Percentiles rank a stretch among this genome's conserved stretches.
phyloP scores from a whole-genome alignment of 1,140 invertebrate genomes.

The Sycophaga agraensis region DNA sequence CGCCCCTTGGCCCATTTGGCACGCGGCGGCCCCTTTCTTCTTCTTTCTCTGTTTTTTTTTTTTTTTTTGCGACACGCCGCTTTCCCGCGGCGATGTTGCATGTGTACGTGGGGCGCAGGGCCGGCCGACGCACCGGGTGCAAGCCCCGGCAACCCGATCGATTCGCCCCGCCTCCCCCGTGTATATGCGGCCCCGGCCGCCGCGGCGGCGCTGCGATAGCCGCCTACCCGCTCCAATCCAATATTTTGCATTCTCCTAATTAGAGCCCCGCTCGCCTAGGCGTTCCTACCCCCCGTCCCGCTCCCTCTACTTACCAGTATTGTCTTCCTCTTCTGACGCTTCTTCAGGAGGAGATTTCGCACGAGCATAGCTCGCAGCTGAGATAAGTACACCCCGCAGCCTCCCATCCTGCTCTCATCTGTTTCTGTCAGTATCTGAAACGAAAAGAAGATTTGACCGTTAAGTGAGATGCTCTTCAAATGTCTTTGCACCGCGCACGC shows the following conservation, averaged over 20 bases:
- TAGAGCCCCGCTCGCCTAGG: no score
- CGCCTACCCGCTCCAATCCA: no score
- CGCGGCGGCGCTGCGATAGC: no score
- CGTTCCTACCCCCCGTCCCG: no score
- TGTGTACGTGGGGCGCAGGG: constrained; percentile 4
- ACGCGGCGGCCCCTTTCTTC: constrained; percentile 27
- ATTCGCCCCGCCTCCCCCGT: no score
- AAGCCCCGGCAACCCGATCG: no score
- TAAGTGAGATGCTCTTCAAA: not conserved
- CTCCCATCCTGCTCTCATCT: constrained; percentile 45
- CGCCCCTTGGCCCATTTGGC: constrained; percentile 51
- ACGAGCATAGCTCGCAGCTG: constrained; percentile 71
- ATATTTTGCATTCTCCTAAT: no score
- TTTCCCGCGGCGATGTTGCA: not conserved
- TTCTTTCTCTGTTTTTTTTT: no score
- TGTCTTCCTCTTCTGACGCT: constrained; percentile 71
- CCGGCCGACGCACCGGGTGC: no score
- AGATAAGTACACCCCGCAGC: constrained; percentile 54
- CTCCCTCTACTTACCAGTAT: constrained; percentile 63
- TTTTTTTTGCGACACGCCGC: not conserved
- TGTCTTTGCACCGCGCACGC: no score
- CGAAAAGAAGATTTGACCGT: constrained; percentile 14
- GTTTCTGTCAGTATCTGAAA: constrained; percentile 46
- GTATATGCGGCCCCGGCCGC: constrained; percentile 28
- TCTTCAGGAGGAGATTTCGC: constrained; percentile 71